Base-by-base conservation (phyloP, 2,113 vertebrate genomes). In the Garra rufa region DNA sequence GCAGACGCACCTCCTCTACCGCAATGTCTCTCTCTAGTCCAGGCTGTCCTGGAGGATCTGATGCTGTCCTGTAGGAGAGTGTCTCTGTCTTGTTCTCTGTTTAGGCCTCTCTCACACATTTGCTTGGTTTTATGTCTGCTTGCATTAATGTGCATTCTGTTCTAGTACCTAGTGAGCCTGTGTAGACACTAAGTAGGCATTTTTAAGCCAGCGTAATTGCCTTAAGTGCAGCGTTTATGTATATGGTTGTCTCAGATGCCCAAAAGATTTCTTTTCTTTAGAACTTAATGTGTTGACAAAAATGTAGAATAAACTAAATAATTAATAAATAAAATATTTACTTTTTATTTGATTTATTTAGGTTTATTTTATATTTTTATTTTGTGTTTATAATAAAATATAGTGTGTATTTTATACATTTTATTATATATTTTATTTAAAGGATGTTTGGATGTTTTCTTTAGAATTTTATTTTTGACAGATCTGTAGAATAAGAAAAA, bases 1-100 rank as follows among this genome's bases (percentile, higher is more conserved):
- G 43, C 78, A 83, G 61, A 83, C 73, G 26, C 77, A 76, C 83
- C 84, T 82, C 86, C 48, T 75, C 44, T 30, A 55, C 71, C 46
- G n/a, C 19, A 1, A 50, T 28, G 41, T 85, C 30, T 63, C 83
- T 52, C 61, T 81, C 26, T 21, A 44, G 67, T 65, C 52, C 79
- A 43, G 65, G 55, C 24, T 69, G 43, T 43, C 48, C 61, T 71
- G 63, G 10, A 57, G 57, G 50, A 76, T 76, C 44, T 83, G 43
- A 61, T 76, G 55, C 21, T 43, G 10, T 44, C 44, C 24, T 79
- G 11, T 13, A 79, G 41, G 24, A 65, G 24, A 19, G 14, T 44
- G 55, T 59, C n/a, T 28, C 57, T n/a, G 61, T 67, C 41, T 65
- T 65, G 41, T 44, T 65, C 46, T 30, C 13, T 9, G 10, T 41